Base-by-base conservation (phyloP, 2,113 vertebrate species). In the Empidonax alnorum region DNA sequence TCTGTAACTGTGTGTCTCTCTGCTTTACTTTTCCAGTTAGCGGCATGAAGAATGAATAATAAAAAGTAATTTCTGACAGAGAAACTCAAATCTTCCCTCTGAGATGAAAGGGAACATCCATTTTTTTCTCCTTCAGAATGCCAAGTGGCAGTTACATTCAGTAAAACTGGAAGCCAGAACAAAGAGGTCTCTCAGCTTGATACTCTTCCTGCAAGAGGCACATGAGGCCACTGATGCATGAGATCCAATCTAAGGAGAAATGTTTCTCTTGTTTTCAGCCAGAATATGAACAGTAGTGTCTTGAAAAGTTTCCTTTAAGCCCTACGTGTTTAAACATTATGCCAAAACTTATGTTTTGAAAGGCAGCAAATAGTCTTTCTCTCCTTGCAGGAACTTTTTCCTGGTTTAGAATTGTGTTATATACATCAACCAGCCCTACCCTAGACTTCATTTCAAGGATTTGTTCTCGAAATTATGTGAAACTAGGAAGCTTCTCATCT, bases 161-260 rank as follows among this genome's bases (percentile, higher is more conserved):
- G 68, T 56, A 92, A 63, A 88, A 62, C 46, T 95, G 83, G 90
- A 90, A 97, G 55, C 50, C 59, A 93, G 92, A 96, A 95, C 94
- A 96, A 93, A 95, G 90, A 92, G 30, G 63, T 90, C 75, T 94
- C 92, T 94, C 0, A 4, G 68, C 72, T 93, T 90, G 82, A 31
- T 93, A 68, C 82, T 93, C 74, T 92, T 96, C 74, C 87, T 95
- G 52, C 90, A 91, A 93, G 84, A 92, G 66, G 84, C 87, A 90
- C 73, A 83, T 61, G 85, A 94, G 83, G 92, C 85, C 88, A 67
- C 71, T 76, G 88, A 79, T 80, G 88, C 76, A 66, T 92, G 61
- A 88, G 86, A 80, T 84, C 76, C 65, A 86, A 92, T 89, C 84
- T 90, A 37, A n/a, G 55, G 63, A 92, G 72, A 84, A 67, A 59